These are phyloP conservation scores for Diaphora mendica DNA, from an alignment of 2,888 invertebrate species.

Conservation along the genomic window DNA sequence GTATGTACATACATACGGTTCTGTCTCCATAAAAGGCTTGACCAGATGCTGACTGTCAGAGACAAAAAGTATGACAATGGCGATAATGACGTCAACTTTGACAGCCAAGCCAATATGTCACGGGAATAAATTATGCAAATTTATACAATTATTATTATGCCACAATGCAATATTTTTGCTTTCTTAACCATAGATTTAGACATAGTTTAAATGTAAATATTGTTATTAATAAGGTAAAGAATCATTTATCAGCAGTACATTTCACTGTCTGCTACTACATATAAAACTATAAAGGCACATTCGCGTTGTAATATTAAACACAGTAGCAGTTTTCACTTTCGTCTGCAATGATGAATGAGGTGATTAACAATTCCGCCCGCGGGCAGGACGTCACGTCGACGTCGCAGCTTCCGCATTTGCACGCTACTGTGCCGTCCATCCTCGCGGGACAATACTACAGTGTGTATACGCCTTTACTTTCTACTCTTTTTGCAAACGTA, in stretches of 20 bases:
- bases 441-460: slow-evolving; percentile 55
- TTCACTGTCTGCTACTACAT: slow-evolving; percentile 17
- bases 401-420: slow-evolving; percentile 73
- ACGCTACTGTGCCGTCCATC: slow-evolving; percentile 41
- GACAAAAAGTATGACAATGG: not conserved
- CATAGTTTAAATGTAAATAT: not conserved
- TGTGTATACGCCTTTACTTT: slow-evolving; percentile 63
- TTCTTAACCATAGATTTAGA: not conserved
- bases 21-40: not conserved
- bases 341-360: slow-evolving; percentile 71
- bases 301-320: slow-evolving; percentile 54
- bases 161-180: too few species aligned
- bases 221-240: slow-evolving; percentile 1
- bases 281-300: slow-evolving; percentile 50
- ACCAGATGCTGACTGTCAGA: not conserved
- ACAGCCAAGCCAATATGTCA: not conserved
- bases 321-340: slow-evolving; percentile 79
- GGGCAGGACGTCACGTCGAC: slow-evolving; percentile 71
- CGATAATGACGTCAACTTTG: not conserved
- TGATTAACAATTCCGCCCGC: slow-evolving; percentile 75
- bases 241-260: slow-evolving; percentile 4
- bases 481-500: slow-evolving; percentile 56
- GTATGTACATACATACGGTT: not conserved
- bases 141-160: not conserved
- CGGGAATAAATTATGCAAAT: not conserved